These are phyloP conservation scores for Fragum whitleyi DNA, from an alignment of 2,888 invertebrate genomes.

Conservation along the genomic window DNA sequence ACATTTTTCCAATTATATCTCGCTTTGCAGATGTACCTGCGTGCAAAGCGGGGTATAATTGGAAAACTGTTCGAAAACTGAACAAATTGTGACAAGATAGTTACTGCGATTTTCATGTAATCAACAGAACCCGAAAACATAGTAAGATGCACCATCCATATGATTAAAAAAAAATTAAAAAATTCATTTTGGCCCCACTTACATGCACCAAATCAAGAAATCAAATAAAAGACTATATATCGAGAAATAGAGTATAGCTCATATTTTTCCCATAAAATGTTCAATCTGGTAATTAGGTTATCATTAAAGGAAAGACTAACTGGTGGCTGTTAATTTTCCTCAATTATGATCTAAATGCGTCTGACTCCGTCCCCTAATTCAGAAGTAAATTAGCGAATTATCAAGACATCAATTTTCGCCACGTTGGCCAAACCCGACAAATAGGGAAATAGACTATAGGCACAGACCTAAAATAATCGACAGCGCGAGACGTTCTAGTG, in stretches of 20 bases:
- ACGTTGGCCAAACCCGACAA: constrained; percentile 6
- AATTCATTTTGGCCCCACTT: no score
- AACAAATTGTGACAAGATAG: no score
- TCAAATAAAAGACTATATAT: no score
- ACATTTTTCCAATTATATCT: no score
- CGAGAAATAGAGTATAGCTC: neutral
- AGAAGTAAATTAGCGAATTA: neutral
- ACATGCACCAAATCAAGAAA: no score
- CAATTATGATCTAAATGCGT: neutral
- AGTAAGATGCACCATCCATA: no score
- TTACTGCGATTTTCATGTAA: no score
- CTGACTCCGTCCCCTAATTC: neutral
- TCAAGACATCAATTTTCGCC: neutral
- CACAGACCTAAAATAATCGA: constrained; percentile 44
- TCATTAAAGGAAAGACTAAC: neutral
- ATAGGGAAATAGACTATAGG: constrained; percentile 65
- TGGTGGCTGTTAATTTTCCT: neutral
- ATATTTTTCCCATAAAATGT: neutral
- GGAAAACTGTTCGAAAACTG: no score
- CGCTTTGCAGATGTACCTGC: no score
- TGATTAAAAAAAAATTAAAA: no score
- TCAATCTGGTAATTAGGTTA: neutral
- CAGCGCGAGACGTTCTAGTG: constrained; percentile 66
- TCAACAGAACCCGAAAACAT: no score
- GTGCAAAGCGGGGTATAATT: no score